Conservation (phyloP, 2,888 invertebrate species). For the Papilio protenor region DNA sequence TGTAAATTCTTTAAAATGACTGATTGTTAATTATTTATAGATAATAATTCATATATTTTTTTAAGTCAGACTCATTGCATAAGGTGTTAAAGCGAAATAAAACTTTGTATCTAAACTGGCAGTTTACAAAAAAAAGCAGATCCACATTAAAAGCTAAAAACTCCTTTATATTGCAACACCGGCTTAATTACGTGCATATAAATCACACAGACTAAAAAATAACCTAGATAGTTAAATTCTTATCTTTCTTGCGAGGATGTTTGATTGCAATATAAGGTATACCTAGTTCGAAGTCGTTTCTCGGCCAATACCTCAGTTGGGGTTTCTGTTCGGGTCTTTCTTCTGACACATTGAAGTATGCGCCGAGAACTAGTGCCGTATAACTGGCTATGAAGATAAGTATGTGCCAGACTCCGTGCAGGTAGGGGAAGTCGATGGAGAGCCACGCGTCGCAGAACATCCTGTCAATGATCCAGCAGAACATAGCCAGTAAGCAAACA, state of each 20-base stretch:
- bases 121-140: not conserved
- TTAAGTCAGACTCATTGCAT: conserved; percentile 13
- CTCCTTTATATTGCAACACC: conserved; percentile 25
- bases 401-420: conserved; percentile 93
- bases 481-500: conserved; percentile 88
- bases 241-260: conserved; percentile 81
- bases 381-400: conserved; percentile 92
- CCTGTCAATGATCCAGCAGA: conserved; percentile 91
- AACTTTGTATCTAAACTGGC: conserved; percentile 9
- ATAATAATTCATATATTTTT: not conserved
- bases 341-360: conserved; percentile 90
- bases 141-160: conserved; percentile 17
- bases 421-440: conserved; percentile 90
- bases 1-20: too few species aligned
- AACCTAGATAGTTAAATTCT: conserved; percentile 75
- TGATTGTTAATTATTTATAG: not conserved
- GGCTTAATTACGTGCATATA: conserved; percentile 20
- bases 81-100: not conserved
- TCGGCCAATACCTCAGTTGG: conserved; percentile 90
- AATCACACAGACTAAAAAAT: conserved; percentile 30
- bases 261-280: conserved; percentile 89
- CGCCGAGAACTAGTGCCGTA: conserved; percentile 90
- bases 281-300: conserved; percentile 90
- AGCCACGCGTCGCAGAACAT: conserved; percentile 92
- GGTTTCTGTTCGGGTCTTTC: conserved; percentile 89